Conservation (phyloP, 1,140 invertebrate species). For the Magallana gigas region DNA sequence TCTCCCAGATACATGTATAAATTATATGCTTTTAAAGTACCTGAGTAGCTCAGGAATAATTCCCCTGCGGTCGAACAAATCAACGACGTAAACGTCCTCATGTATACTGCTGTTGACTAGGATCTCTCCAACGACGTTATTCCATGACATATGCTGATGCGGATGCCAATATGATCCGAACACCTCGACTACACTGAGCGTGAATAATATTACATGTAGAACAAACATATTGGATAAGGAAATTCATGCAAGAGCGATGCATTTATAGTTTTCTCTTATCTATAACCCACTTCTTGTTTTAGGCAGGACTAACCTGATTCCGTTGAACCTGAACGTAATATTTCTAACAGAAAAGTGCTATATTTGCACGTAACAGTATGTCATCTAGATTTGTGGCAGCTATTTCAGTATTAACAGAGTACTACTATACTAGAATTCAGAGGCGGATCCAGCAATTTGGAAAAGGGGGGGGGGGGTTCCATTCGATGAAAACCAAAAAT, state of each 20-base stretch:
- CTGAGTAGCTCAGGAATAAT: background rate
- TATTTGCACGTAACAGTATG: too few species aligned
- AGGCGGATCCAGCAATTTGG: too few species aligned
- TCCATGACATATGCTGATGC: conserved; percentile 15
- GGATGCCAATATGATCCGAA: background rate
- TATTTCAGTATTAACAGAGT: too few species aligned
- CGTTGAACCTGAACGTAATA: too few species aligned
- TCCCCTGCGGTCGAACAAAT: background rate
- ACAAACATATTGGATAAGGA: background rate
- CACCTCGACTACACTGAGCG: background rate
- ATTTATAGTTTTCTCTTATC: background rate
- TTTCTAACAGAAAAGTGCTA: too few species aligned
- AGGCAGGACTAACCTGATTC: too few species aligned
- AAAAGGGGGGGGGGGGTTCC: too few species aligned
- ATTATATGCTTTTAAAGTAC: background rate
- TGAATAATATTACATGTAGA: background rate
- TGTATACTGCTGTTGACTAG: background rate
- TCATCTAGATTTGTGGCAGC: too few species aligned
- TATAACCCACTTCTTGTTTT: too few species aligned
- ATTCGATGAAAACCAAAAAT: too few species aligned
- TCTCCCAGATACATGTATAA: too few species aligned
- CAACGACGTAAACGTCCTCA: background rate
- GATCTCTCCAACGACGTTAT: background rate
- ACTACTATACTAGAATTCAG: too few species aligned
- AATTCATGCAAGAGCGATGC: background rate